phyloP scores from a whole-genome alignment of 2,888 invertebrate genomes.

The Rambutsinella grinnellia region DNA sequence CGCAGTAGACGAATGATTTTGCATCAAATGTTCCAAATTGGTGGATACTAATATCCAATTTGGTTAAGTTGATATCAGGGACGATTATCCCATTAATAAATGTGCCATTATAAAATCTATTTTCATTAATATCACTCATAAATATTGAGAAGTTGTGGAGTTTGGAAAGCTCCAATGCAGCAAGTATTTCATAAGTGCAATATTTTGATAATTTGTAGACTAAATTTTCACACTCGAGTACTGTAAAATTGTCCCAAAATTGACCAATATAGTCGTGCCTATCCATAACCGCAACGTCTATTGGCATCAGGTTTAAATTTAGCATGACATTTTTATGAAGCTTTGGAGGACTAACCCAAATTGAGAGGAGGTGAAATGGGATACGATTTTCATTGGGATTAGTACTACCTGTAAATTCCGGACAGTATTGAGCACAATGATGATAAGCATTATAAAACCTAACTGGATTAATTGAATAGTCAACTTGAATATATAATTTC shows the following conservation, averaged over 20 bases:
- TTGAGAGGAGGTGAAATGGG: too few species aligned
- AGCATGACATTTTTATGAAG: background rate
- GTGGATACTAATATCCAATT: background rate
- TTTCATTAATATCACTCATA: background rate
- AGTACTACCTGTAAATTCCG: too few species aligned
- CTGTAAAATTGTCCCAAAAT: background rate
- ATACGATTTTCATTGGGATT: too few species aligned
- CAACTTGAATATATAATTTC: too few species aligned
- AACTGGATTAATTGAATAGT: background rate
- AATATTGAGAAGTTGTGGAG: background rate
- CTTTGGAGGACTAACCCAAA: too few species aligned
- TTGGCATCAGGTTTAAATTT: background rate
- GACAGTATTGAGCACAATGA: too few species aligned
- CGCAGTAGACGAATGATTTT: background rate
- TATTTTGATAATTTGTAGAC: background rate
- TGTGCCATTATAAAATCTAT: too few species aligned
- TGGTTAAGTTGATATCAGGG: background rate
- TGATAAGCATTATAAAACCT: background rate
- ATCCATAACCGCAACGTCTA: background rate
- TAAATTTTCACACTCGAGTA: background rate
- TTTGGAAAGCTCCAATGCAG: background rate
- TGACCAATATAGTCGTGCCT: background rate
- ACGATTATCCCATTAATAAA: too few species aligned
- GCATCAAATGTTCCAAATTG: background rate
- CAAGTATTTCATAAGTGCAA: background rate